These are phyloP conservation scores for Sepioteuthis lessoniana DNA, from an alignment of 2,888 invertebrate genomes.

Conservation along the genomic window DNA sequence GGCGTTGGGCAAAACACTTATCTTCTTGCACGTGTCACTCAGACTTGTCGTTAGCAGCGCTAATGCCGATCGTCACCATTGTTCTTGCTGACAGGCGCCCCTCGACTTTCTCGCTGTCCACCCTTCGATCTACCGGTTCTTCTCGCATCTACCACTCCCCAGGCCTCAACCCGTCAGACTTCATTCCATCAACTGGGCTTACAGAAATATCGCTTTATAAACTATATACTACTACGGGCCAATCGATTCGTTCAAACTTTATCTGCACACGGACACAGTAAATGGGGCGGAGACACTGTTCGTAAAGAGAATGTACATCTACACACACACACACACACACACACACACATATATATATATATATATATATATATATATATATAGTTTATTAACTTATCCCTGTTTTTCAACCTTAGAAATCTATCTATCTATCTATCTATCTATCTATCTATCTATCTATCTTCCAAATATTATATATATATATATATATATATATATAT, in stretches of 20 bases:
- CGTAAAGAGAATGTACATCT: neutral
- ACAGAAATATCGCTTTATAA: neutral
- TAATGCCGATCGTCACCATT: neutral
- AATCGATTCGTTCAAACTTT: neutral
- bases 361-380: no score
- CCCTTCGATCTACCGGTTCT: neutral
- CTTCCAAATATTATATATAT: neutral
- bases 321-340: neutral
- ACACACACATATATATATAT: no score
- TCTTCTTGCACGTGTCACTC: neutral
- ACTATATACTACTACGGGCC: neutral
- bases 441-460: no score
- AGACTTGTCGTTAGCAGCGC: constrained; percentile 33
- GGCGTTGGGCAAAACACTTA: neutral
- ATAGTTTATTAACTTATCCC: no score
- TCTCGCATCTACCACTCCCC: neutral
- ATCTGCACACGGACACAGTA: neutral
- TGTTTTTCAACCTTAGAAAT: no score
- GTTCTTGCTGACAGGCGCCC: neutral
- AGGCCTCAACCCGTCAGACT: neutral
- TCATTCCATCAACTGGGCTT: neutral
- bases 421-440: no score
- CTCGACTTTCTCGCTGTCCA: neutral
- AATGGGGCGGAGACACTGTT: neutral
- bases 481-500: constrained; percentile 1